Percentiles rank a stretch among this genome's conserved stretches.
phyloP scores from a whole-genome alignment of 2,797 vertebrate genomes.

The Cyprinella venusta region DNA sequence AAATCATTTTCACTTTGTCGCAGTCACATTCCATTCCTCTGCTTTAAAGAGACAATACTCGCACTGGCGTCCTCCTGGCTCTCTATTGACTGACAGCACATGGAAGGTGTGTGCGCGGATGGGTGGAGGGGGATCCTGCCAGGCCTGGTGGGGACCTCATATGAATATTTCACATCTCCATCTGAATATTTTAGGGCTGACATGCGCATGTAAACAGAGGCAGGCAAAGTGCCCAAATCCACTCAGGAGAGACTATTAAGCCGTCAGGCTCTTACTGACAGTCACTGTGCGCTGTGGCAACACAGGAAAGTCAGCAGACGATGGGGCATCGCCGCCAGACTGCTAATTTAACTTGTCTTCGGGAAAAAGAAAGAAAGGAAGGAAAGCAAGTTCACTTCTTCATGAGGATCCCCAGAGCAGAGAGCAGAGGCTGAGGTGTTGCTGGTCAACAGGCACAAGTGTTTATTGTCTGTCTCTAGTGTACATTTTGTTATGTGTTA shows the following conservation, averaged over 20 bases:
- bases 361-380: conserved; percentile 54
- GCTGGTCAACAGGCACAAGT: conserved; percentile 75
- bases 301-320: conserved; percentile 89
- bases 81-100: conserved; percentile 50
- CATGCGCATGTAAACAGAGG: conserved; percentile 98
- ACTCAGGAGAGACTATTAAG: conserved; percentile 99
- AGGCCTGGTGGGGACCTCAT: conserved; percentile 70
- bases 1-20: conserved; percentile 4
- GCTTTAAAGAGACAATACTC: conserved; percentile 21
- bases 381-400: conserved; percentile 90
- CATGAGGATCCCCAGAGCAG: conserved; percentile 90
- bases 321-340: conserved; percentile 73
- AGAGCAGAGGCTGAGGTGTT: conserved; percentile 84
- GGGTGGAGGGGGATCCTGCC: conserved; percentile 65
- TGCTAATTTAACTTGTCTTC: conserved; percentile 65
- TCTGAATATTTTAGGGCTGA: conserved; percentile 99
- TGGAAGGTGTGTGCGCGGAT: conserved; percentile 58
- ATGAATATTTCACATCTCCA: conserved; percentile 98
- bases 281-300: conserved; percentile 82
- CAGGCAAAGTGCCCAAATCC: conserved; percentile 98
- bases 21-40: conserved; percentile 38
- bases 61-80: conserved; percentile 23
- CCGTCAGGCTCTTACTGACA: conserved; percentile 93
- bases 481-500: neutral
- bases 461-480: neutral